Conservation (phyloP, 2,113 vertebrate genomes). For the Ellobius talpinus region DNA sequence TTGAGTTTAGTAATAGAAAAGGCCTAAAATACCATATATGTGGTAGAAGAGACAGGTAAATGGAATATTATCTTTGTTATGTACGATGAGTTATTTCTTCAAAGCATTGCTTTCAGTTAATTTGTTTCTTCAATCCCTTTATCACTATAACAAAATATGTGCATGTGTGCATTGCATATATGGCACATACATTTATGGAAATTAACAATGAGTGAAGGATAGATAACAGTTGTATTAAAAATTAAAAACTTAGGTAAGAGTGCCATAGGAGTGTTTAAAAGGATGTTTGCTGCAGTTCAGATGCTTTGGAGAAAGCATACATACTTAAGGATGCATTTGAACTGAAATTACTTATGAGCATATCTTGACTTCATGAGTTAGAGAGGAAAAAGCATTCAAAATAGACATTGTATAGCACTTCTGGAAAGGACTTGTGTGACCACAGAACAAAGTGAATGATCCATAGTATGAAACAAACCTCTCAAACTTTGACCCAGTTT, state of each 20-base stretch:
- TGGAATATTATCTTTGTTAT: background rate
- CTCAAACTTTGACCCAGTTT: background rate
- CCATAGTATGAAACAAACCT: background rate
- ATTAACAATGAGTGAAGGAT: background rate
- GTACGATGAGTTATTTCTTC: background rate
- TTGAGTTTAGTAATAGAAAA: slow-evolving; percentile 37
- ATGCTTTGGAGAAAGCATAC: background rate
- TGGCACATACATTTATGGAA: background rate
- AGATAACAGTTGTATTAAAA: background rate
- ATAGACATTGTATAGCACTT: background rate
- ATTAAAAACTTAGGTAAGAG: background rate
- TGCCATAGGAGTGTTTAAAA: background rate
- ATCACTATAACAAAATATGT: background rate
- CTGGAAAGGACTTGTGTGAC: background rate
- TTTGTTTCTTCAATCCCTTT: background rate
- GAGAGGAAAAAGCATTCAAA: background rate
- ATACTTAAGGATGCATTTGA: background rate
- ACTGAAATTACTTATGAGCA: background rate
- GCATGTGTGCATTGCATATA: background rate
- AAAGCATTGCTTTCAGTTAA: background rate
- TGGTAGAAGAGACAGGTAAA: background rate
- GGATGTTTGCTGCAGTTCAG: background rate
- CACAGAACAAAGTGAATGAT: background rate
- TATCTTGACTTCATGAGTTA: background rate
- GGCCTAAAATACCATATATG: background rate